Evolutionary conservation across 1,140 invertebrate species (phyloP), one percentile per base, ranked within the genome.

Genomic region (Trachymyrmex cornetzi): DNA sequence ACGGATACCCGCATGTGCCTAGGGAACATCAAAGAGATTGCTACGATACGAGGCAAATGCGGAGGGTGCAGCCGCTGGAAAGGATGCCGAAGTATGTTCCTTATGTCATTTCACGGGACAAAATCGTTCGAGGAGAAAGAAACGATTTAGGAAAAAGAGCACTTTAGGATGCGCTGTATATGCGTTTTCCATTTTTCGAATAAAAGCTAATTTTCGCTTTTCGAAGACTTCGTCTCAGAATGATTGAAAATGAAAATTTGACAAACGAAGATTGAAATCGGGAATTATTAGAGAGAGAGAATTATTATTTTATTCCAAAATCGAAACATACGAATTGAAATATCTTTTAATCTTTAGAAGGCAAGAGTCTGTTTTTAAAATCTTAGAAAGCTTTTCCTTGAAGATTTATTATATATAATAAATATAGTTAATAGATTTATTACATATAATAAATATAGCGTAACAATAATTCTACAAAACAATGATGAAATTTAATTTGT

Each of bases 11-110:
- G 48, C 53, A 66, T 88, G 22, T 88, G 59, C 50, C 22, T 16
- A 22, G 44, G 66, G 38, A 14, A 88, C 87, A 89, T 88, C 87
- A 89, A 88, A 88, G 81, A 44, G 53, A 89, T 80, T 67, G 74
- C 79, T 44, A 69, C 53, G 66, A 72, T 61, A 55, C 34, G 30
- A 77, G 19, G 44, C 14, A 27, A 53, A 57, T 50, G 22, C 14
- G 24, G 5, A 61, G 67, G 75, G 72, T 59, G 64, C 34, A 59
- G 12, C 38, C 57, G 38, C 59, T 59, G 57, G 53, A 66, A 72
- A 84, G 80, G 22, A 61, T 61, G 71, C 44, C 57, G 69, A 61
- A 53, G 74, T 75, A 66, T n/a, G 38, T 85, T 85, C 81, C 72
- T 61, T 77, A 50, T 86, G 85, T 50, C 74, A 64, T 86, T 75